Base-by-base conservation (phyloP, 2,888 invertebrate genomes). In the Acrobasis repandana region DNA sequence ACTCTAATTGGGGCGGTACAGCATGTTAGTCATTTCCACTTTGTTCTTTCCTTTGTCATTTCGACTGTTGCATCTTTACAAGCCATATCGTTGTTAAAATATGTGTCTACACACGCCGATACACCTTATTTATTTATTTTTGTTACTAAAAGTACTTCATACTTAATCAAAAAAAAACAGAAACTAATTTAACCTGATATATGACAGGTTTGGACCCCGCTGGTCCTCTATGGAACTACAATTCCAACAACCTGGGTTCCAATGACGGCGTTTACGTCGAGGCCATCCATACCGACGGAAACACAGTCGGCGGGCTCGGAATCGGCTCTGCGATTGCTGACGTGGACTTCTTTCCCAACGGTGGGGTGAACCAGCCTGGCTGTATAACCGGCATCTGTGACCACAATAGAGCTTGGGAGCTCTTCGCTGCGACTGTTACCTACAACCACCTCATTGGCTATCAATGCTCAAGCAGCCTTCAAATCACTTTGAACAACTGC, bases 281-380 rank as follows among this genome's bases (percentile, higher is more conserved):
- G 54, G 81, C 72, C 48, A 85, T 85, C 33, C 83, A 85, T 62
- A 79, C 79, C 0, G 66, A 77, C 36, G 75, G 77, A n/a, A n/a
- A n/a, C 1, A 73, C 71, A 65, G 73, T 64, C 74, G 86, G 20
- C 67, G 93, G 75, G 82, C 90, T 70, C 76, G 93, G 67, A 79
- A 92, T 83, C 11, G 89, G 20, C 20, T 3, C 77, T 0, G 72
- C 83, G 3, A 77, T 93, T 3, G 93, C 90, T 0, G 82, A 92
- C 62, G 93, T 80, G 9, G 94, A 94, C 73, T 94, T 94, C 77
- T 94, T 90, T 84, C 93, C 93, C n/a, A 94, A 94, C 65, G 86
- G 90, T 49, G 94, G 94, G 2, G 73, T 58, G 34, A 69, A 69
- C 14, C 85, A 86, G 61, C 84, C 85, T 9, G 59, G 59, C 6